Evolutionary conservation across 2,113 vertebrate species (phyloP).

Genomic region (Elachura formosa): DNA sequence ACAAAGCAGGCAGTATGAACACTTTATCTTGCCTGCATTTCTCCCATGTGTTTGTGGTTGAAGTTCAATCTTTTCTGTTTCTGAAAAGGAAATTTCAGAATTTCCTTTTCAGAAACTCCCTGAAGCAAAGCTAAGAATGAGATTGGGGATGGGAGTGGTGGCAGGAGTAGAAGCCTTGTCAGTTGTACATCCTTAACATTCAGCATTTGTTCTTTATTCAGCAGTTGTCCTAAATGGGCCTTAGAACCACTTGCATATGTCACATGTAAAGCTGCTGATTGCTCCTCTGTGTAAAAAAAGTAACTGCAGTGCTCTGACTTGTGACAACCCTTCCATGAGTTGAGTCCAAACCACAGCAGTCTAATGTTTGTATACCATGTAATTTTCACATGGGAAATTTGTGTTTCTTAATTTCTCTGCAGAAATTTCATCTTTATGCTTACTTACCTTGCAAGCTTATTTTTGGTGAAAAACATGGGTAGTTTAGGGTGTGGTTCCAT

Average conservation of each 20-base stretch:
- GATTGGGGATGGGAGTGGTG: not conserved
- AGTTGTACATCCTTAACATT: not conserved
- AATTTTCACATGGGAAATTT: not conserved
- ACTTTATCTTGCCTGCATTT: not conserved
- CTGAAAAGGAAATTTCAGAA: not conserved
- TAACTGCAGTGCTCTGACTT: not conserved
- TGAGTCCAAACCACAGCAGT: not conserved
- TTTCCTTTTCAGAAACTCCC: not conserved
- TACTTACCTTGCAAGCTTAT: not conserved
- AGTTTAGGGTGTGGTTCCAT: constrained; percentile 28
- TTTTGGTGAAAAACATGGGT: constrained; percentile 31
- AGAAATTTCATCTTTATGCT: not conserved
- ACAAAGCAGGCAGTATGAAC: not conserved
- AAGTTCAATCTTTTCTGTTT: not conserved
- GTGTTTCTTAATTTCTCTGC: not conserved
- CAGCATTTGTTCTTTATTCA: not conserved
- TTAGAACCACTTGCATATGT: not conserved
- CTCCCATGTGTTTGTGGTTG: not conserved
- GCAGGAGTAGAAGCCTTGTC: not conserved
- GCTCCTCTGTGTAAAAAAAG: not conserved
- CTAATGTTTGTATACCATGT: not conserved
- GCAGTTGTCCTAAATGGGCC: not conserved
- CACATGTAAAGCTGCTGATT: not conserved
- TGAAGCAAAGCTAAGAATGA: not conserved
- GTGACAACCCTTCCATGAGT: not conserved